phyloP scores from a whole-genome alignment of 2,888 invertebrate genomes.

The Crossocerus cetratus region DNA sequence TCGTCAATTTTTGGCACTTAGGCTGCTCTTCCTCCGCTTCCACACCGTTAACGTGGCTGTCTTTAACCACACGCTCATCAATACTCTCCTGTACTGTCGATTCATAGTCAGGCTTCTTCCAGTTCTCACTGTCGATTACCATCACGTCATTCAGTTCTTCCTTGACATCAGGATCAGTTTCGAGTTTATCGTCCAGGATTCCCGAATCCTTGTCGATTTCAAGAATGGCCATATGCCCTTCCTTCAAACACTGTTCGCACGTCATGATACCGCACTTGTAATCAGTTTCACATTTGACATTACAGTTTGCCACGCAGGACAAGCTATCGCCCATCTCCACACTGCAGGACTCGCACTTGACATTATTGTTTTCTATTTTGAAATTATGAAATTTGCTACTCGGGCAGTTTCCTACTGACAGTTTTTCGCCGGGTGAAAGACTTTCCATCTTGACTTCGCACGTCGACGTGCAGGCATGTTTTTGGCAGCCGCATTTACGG shows the following conservation, averaged over 20 bases:
- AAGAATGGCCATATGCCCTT: conserved; percentile 70
- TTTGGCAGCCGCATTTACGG: conserved; percentile 69
- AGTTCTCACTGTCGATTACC: conserved; percentile 77
- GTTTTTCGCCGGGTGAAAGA: conserved; percentile 68
- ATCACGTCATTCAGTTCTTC: conserved; percentile 79
- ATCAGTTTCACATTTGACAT: conserved; percentile 73
- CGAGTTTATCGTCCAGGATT: conserved; percentile 72
- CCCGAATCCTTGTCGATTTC: conserved; percentile 73
- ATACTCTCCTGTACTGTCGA: conserved; percentile 70
- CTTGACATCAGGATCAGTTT: conserved; percentile 71
- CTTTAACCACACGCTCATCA: conserved; percentile 49
- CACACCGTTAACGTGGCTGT: background rate
- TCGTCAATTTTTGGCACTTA: conserved; percentile 80
- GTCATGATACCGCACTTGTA: conserved; percentile 73
- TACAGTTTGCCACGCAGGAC: conserved; percentile 69
- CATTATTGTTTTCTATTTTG: conserved; percentile 74
- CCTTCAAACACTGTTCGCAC: conserved; percentile 75
- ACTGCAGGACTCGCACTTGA: conserved; percentile 74
- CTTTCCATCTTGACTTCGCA: conserved; percentile 74
- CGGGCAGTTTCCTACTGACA: conserved; percentile 58
- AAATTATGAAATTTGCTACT: conserved; percentile 61
- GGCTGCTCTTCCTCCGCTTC: conserved; percentile 30
- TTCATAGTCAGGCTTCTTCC: conserved; percentile 75
- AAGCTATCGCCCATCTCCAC: conserved; percentile 67
- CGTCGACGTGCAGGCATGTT: conserved; percentile 70